Evolutionary conservation across 2,113 vertebrate genomes (phyloP).

Genomic region (Apteryx owenii): DNA sequence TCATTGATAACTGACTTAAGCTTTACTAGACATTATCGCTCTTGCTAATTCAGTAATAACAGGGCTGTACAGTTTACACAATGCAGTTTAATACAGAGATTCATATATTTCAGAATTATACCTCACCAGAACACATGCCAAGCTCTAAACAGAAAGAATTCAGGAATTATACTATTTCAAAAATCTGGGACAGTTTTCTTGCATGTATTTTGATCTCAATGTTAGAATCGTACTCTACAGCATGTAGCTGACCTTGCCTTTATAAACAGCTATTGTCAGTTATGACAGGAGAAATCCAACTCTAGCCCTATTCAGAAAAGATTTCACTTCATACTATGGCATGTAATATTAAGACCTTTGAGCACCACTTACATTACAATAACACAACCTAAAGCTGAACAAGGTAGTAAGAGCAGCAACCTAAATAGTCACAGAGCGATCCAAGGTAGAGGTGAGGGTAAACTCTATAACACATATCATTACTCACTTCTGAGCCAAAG

Average conservation of each 20-base stretch:
- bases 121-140: neutral
- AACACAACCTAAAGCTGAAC: neutral
- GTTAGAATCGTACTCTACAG: neutral
- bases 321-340: neutral
- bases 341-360: neutral
- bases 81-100: neutral
- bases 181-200: neutral
- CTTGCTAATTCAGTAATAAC: too few relatives aligned
- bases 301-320: neutral
- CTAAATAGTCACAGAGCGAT: neutral
- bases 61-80: neutral
- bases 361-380: neutral
- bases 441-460: neutral
- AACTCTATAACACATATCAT: neutral
- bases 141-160: neutral
- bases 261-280: neutral
- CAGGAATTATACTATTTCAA: neutral
- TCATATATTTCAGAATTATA: neutral
- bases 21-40: too few relatives aligned
- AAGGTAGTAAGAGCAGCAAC: neutral
- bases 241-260: neutral
- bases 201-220: neutral
- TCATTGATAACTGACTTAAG: neutral
- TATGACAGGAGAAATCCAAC: neutral
- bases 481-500: conserved; percentile 97